phyloP scores from a whole-genome alignment of 2,888 invertebrate species.

The Cyclophora punctaria region DNA sequence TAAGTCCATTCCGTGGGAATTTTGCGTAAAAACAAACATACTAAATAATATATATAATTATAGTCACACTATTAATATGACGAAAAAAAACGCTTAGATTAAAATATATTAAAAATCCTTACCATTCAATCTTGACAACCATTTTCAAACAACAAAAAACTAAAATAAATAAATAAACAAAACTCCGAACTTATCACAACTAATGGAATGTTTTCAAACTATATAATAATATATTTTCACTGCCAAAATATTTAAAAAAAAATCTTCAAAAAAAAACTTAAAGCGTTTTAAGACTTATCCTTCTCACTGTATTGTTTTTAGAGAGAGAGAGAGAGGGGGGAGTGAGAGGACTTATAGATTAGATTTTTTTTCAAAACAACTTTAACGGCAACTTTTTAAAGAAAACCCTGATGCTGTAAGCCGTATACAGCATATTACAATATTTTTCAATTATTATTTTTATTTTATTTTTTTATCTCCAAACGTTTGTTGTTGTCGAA shows the following conservation, averaged over 20 bases:
- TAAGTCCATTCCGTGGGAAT: too few species aligned
- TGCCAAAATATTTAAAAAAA: conserved; percentile 13
- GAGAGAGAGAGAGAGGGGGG: too few species aligned
- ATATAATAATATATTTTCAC: conserved; percentile 16
- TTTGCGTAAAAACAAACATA: too few species aligned
- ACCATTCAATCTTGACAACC: conserved; percentile 54
- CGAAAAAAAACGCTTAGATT: too few species aligned
- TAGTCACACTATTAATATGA: too few species aligned
- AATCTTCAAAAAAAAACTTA: neutral
- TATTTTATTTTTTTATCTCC: conserved; percentile 18
- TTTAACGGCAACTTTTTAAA: conserved; percentile 46
- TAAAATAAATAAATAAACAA: conserved; percentile 24
- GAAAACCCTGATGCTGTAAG: conserved; percentile 47
- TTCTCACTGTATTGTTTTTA: too few species aligned
- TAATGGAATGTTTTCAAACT: conserved; percentile 43
- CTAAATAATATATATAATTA: too few species aligned
- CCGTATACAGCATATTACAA: conserved; percentile 56
- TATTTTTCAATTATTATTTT: conserved; percentile 17
- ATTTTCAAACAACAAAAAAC: conserved; percentile 32
- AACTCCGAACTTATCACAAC: conserved; percentile 34
- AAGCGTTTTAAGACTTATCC: too few species aligned
- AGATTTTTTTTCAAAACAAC: conserved; percentile 27
- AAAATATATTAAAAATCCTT: conserved; percentile 19
- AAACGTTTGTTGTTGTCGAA: conserved; percentile 19
- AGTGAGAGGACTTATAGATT: too few species aligned